Percentiles rank a stretch among this genome's conserved stretches.
Conservation (phyloP, 2,113 vertebrate species). For the Daboia siamensis region DNA sequence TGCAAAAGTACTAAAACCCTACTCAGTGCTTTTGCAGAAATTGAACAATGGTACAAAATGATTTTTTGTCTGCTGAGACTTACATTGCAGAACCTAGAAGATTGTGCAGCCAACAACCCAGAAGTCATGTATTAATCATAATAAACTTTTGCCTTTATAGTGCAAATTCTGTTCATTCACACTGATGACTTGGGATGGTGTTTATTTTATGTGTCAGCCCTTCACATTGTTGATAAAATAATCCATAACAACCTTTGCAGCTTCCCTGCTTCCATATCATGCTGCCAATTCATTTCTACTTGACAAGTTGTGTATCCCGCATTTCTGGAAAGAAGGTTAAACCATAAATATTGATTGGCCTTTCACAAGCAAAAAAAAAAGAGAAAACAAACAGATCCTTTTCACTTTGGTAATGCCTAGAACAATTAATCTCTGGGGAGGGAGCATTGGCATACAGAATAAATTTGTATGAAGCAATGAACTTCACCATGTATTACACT, state of each 20-base stretch:
- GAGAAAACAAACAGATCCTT: neutral
- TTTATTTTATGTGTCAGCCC: slow-evolving; percentile 17
- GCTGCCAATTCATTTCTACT: slow-evolving; percentile 31
- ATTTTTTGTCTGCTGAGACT: neutral
- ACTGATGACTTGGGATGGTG: slow-evolving; percentile 14
- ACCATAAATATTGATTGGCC: neutral
- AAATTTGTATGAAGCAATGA: neutral
- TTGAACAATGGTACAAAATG: neutral
- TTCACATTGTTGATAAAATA: slow-evolving; percentile 45
- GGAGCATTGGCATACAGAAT: neutral
- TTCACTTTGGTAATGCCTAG: neutral
- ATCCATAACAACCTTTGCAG: slow-evolving; percentile 13
- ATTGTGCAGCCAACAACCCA: slow-evolving; percentile 9
- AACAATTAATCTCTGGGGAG: neutral
- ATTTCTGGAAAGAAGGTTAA: neutral
- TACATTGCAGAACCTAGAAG: neutral
- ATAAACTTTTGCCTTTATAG: neutral
- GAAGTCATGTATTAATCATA: slow-evolving; percentile 30
- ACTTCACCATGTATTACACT: neutral
- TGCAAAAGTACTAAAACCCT: neutral
- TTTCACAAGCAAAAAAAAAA: neutral
- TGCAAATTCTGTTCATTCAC: slow-evolving; percentile 14
- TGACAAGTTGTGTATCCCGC: slow-evolving; percentile 14
- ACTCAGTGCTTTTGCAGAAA: neutral
- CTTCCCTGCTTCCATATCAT: neutral